Conservation (phyloP, 2,113 vertebrate species). For the Ictalurus punctatus region DNA sequence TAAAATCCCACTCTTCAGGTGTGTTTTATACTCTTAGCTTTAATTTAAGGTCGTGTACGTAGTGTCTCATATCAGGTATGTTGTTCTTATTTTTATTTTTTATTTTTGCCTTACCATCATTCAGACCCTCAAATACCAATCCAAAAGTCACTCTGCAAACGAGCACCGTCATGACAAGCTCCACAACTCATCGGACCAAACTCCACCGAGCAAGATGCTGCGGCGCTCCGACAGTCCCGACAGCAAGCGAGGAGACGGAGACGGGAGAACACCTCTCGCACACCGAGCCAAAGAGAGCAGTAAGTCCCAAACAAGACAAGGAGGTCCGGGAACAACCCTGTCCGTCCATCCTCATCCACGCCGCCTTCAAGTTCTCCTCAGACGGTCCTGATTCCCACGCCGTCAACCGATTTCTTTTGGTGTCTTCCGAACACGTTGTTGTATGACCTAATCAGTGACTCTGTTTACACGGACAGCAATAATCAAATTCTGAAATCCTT, state of each 20-base stretch:
- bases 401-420: not conserved
- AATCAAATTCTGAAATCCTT: too few relatives aligned
- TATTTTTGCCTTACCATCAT: conserved; percentile 34
- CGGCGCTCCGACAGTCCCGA: conserved; percentile 95
- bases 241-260: conserved; percentile 85
- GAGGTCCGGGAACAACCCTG: not conserved
- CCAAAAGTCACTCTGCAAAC: conserved; percentile 91
- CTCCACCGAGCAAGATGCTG: conserved; percentile 94
- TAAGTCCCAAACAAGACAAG: conserved; percentile 62
- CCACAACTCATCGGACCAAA: conserved; percentile 89
- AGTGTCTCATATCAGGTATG: not conserved
- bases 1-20: not conserved
- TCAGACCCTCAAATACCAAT: conserved; percentile 95
- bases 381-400: too few relatives aligned
- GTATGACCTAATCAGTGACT: not conserved
- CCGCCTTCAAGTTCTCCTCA: not conserved
- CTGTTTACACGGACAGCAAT: too few relatives aligned
- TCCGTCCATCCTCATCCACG: not conserved
- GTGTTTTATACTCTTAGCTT: not conserved
- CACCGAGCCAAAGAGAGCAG: conserved; percentile 92
- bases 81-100: not conserved
- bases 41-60: not conserved
- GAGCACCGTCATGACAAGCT: conserved; percentile 96
- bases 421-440: not conserved
- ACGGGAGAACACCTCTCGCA: conserved; percentile 83